A percentile compares a stretch with the other conserved stretches of the same genome.
Conservation (phyloP, 1,140 invertebrate genomes). For the Dendroctonus valens region DNA sequence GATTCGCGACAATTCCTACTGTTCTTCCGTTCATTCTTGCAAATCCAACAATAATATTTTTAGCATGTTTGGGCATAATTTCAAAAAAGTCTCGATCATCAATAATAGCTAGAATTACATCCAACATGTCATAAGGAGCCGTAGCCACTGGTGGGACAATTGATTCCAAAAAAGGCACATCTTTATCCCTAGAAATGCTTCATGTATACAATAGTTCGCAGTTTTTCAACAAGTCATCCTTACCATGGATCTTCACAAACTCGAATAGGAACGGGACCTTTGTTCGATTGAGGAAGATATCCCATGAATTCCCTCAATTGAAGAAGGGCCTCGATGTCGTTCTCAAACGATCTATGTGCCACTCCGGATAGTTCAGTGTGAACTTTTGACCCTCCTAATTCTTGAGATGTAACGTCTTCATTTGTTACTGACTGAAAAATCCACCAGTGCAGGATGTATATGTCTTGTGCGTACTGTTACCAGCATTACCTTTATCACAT, state of each 20-base stretch:
- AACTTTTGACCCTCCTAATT: conserved; percentile 70
- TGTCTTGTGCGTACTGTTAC: background rate
- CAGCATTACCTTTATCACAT: conserved; percentile 66
- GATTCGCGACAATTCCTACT: conserved; percentile 73
- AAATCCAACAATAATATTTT: conserved; percentile 71
- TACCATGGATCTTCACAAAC: conserved; percentile 58
- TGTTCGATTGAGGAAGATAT: conserved; percentile 65
- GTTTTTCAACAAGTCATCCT: conserved; percentile 1
- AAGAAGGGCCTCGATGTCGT: conserved; percentile 68
- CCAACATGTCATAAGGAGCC: conserved; percentile 69
- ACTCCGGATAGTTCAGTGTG: conserved; percentile 69
- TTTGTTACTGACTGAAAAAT: conserved; percentile 63
- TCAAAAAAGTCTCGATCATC: conserved; percentile 75
- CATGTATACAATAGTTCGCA: background rate
- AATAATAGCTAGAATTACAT: conserved; percentile 60
- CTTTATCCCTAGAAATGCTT: conserved; percentile 54
- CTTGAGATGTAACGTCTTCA: conserved; percentile 72
- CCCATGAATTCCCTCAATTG: conserved; percentile 63
- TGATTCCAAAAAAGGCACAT: conserved; percentile 64
- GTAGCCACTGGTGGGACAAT: conserved; percentile 67
- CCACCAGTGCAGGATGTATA: background rate
- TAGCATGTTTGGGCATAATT: conserved; percentile 72
- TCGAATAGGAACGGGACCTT: conserved; percentile 59
- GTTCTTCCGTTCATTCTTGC: conserved; percentile 68
- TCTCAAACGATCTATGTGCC: conserved; percentile 69